Base-by-base conservation (phyloP, 2,797 vertebrate species). In the Cuniculus paca region DNA sequence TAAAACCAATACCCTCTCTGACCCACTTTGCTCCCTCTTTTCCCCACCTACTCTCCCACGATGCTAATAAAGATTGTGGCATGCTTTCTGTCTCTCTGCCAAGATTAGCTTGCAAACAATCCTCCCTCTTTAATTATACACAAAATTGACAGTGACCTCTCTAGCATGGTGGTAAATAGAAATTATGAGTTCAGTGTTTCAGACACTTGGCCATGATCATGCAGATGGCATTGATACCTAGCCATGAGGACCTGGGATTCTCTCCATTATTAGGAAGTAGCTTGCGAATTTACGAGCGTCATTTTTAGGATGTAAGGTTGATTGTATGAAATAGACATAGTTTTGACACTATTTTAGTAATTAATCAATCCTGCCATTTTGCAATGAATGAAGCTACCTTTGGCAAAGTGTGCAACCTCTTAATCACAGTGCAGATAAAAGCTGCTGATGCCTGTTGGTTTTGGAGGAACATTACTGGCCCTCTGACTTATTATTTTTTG, bases 41-140 rank as follows among this genome's bases (percentile, higher is more conserved):
- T 4, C 6, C 3, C 1, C 0, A 10, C 4, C 19, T 56, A 24
- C 34, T 63, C 14, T 24, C 52, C n/a, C 45, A 31, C 2, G 22
- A 52, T 63, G 31, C 19, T 86, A 42, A 26, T 26, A 82, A 77
- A 91, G 34, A 58, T 52, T 19, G 58, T 8, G 36, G 36, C 12
- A 31, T 10, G 12, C 52, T 72, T 61, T 34, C 31, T 70, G 74
- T 88, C 80, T 45, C 26, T 79, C 52, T 72, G 61, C 22, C 77
- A 70, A 60, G 22, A 81, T 36, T 31, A 58, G 16, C 39, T 48
- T 90, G 45, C 5, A 80, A 90, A 79, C 8, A 92, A 39, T 50
- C 52, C 12, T 63, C 14, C 24, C 52, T 88, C 54, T 94, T 92
- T 91, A 94, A 86, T 87, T 91, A 34, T 50, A 50, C 52, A 24